phyloP scores from a whole-genome alignment of 1,140 invertebrate genomes.

The Drosophila neocordata region DNA sequence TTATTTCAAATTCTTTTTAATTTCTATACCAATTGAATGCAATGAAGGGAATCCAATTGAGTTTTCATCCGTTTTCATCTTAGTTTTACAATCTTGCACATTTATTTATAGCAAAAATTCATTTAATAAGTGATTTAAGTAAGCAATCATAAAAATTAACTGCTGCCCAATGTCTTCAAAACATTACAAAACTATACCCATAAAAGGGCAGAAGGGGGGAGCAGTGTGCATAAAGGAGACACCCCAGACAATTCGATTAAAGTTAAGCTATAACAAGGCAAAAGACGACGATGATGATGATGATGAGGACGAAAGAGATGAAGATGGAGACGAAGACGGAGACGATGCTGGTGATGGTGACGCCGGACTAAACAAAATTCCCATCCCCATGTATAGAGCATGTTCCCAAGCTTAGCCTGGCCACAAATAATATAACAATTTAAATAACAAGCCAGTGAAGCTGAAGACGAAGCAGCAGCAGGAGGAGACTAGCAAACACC shows the following conservation, averaged over 20 bases:
- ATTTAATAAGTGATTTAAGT: conserved; percentile 70
- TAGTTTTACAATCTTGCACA: conserved; percentile 14
- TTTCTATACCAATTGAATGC: no score
- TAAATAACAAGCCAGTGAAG: conserved; percentile 72
- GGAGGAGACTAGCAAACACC: conserved; percentile 60
- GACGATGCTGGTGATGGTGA: conserved; percentile 7
- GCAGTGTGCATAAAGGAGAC: conserved; percentile 12
- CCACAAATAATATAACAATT: conserved; percentile 82
- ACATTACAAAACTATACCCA: conserved; percentile 46
- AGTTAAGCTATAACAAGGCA: conserved; percentile 70
- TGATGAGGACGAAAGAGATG: conserved; percentile 9
- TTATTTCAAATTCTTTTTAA: no score
- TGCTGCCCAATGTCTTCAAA: conserved; percentile 52
- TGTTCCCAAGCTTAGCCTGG: conserved; percentile 67
- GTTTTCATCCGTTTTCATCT: conserved; percentile 8
- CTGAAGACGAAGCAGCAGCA: conserved; percentile 13
- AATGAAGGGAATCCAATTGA: no score
- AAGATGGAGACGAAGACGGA: conserved; percentile 13
- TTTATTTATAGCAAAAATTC: conserved; percentile 43
- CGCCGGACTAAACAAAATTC: conserved; percentile 24
- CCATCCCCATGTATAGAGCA: conserved; percentile 21
- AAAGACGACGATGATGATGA: conserved; percentile 19
- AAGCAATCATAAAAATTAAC: conserved; percentile 68
- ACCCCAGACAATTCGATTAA: conserved; percentile 73
- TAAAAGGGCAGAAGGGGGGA: conserved; percentile 49